Evolutionary conservation across 2,797 vertebrate genomes (phyloP).

Genomic region (Fistularia tabacaria): DNA sequence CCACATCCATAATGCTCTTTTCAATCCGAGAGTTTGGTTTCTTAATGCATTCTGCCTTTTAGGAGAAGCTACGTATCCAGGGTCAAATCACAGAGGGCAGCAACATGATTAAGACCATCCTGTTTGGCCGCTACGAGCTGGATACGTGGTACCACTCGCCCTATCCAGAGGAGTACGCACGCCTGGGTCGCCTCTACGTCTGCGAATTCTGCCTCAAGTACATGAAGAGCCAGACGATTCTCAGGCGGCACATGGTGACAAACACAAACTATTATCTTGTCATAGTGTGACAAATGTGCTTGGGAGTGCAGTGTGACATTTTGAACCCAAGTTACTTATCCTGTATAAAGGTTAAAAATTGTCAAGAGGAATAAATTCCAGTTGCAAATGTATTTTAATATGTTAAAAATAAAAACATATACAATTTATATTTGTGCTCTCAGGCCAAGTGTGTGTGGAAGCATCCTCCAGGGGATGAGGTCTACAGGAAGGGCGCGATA

Average conservation of each 20-base stretch:
- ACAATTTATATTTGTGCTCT: slow-evolving; percentile 8
- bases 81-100: slow-evolving; percentile 93
- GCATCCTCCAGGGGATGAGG: slow-evolving; percentile 95
- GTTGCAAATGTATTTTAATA: no score
- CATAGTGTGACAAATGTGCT: neutral
- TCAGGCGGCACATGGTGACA: slow-evolving; percentile 92
- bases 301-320: neutral
- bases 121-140: slow-evolving; percentile 93
- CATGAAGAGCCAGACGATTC: slow-evolving; percentile 99
- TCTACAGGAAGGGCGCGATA: slow-evolving; percentile 94
- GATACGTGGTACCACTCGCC: slow-evolving; percentile 99
- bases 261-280: neutral
- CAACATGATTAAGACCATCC: slow-evolving; percentile 97
- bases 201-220: slow-evolving; percentile 99
- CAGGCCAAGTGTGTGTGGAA: slow-evolving; percentile 99
- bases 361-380: no score
- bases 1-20: neutral
- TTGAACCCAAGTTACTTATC: no score
- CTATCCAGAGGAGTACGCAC: slow-evolving; percentile 95
- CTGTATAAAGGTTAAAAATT: no score
- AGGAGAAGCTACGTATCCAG: slow-evolving; percentile 96
- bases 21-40: neutral
- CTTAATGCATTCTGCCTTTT: slow-evolving; percentile 32
- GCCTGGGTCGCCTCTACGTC: slow-evolving; percentile 92
- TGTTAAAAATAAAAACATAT: no score